Evolutionary conservation across 2,797 vertebrate species (phyloP).

Genomic region (Poliocrania exsul): DNA sequence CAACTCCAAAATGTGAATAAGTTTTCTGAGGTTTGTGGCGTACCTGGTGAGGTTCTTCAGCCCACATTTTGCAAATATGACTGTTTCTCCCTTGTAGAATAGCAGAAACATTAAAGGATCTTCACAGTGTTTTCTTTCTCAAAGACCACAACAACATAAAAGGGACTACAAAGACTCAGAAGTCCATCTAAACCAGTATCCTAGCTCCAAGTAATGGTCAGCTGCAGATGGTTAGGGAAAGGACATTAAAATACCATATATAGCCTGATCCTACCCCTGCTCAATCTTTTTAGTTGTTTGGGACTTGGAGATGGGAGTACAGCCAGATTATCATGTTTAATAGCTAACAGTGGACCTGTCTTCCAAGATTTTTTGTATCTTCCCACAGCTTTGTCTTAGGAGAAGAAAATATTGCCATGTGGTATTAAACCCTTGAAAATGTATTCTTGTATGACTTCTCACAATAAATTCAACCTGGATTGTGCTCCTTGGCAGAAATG

Average conservation of each 20-base stretch:
- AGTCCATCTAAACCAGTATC: not conserved
- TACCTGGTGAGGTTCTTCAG: not conserved
- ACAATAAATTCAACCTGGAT: not conserved
- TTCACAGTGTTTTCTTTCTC: not conserved
- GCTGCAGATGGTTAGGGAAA: not conserved
- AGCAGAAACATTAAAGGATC: not conserved
- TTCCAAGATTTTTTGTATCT: slow-evolving; percentile 1
- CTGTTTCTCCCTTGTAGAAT: not conserved
- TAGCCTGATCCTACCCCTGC: not conserved
- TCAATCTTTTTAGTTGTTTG: not conserved
- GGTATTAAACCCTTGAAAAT: not conserved
- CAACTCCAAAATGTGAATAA: not conserved
- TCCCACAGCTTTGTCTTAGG: not conserved
- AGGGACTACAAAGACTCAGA: not conserved
- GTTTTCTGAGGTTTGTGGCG: not conserved
- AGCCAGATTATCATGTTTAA: slow-evolving; percentile 8
- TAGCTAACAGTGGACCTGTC: not conserved
- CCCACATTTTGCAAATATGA: not conserved
- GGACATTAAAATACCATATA: not conserved
- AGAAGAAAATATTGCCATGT: not conserved
- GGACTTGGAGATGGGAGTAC: not conserved
- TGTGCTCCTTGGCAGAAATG: not conserved
- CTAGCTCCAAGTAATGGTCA: not conserved
- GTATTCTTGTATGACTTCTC: not conserved
- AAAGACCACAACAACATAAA: not conserved